These are phyloP conservation scores for Myotis findleyi DNA, from an alignment of 2,797 vertebrate genomes.

Conservation along the genomic window DNA sequence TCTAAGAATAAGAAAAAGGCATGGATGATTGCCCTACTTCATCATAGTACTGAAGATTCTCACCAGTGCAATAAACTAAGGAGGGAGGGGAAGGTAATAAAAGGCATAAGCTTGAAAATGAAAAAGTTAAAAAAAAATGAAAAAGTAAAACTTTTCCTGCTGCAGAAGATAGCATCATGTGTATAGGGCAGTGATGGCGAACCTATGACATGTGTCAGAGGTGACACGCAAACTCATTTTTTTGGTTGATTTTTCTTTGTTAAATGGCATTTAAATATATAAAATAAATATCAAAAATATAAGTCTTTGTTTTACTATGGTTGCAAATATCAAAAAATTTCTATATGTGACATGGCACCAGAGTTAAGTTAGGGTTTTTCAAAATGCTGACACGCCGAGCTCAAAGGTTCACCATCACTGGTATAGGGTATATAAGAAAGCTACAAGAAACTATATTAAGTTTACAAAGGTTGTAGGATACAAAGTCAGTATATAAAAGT, in stretches of 20 bases:
- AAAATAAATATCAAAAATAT: too few species aligned
- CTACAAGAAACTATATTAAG: background rate
- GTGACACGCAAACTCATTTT: too few species aligned
- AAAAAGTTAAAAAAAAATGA: background rate
- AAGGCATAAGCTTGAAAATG: background rate
- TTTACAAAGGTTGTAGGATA: background rate
- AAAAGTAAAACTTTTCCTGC: background rate
- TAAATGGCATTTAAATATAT: too few species aligned
- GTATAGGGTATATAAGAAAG: background rate
- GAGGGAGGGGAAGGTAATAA: background rate
- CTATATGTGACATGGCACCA: too few species aligned
- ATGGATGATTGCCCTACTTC: background rate
- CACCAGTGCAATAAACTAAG: background rate
- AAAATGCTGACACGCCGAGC: too few species aligned
- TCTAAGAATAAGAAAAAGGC: background rate
- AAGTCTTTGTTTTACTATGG: too few species aligned
- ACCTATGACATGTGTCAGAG: too few species aligned
- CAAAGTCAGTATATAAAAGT: constrained; percentile 17
- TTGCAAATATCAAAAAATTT: too few species aligned
- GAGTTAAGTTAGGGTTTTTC: too few species aligned
- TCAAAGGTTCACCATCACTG: too few species aligned
- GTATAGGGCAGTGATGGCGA: background rate
- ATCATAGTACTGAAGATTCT: background rate
- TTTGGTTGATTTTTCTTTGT: too few species aligned
- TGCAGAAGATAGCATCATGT: background rate